Evolutionary conservation across 2,888 invertebrate genomes (phyloP).

Genomic region (Cantharis nigra): DNA sequence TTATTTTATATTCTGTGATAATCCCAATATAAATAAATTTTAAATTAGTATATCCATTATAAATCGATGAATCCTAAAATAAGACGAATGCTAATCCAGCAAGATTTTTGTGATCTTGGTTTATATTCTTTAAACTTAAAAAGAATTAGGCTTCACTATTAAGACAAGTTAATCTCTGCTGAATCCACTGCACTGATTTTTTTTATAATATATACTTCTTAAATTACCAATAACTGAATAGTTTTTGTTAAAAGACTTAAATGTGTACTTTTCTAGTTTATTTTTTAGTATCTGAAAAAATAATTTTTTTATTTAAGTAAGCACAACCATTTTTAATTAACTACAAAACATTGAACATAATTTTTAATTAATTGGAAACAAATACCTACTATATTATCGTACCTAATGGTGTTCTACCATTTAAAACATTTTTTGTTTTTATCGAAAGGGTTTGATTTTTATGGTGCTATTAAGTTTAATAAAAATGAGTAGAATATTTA

Average conservation of each 20-base stretch:
- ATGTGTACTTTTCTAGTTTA: neutral
- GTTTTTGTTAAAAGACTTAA: neutral
- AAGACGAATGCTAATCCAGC: neutral
- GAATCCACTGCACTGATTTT: neutral
- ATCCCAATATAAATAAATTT: neutral
- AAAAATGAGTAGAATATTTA: neutral
- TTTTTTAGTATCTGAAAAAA: neutral
- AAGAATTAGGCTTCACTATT: neutral
- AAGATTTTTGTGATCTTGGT: neutral
- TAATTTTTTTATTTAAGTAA: neutral
- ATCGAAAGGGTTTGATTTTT: neutral
- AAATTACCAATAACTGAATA: neutral
- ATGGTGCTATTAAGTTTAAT: neutral
- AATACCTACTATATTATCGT: neutral
- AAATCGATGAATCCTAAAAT: neutral
- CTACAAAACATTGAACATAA: neutral
- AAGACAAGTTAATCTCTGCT: neutral
- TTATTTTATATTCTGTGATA: neutral
- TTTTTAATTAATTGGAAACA: neutral
- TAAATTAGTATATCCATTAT: neutral
- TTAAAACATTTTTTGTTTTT: neutral
- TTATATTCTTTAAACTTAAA: neutral
- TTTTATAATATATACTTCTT: neutral
- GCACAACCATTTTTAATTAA: neutral
- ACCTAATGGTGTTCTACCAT: neutral